Base-by-base conservation (phyloP, 2,113 vertebrate genomes). In the Solea solea region DNA sequence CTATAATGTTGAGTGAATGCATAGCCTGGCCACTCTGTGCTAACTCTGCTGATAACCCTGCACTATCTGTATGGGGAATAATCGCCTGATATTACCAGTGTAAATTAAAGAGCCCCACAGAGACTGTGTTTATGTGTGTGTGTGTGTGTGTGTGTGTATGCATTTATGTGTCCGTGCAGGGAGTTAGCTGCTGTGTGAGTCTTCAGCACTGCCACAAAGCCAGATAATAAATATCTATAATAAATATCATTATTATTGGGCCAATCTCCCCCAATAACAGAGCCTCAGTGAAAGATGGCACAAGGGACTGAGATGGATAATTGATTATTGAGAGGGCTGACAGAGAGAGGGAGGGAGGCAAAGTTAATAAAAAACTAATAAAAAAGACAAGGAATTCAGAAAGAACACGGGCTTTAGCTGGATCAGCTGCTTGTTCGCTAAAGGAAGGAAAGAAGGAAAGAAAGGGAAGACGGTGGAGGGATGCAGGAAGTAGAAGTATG, bases 311-410 rank as follows among this genome's bases (percentile, higher is more conserved):
- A 80, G 87, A 84, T 89, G 90, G 93, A 94, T 93, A 94, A 94
- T 94, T 93, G 94, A 94, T 94, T 93, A 94, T 93, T 93, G 90
- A 92, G 90, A 91, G 90, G 86, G 91, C 90, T 93, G 93, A 94
- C 91, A 92, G 86, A 87, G 92, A 87, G 84, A 87, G 81, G 81
- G 91, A 88, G 84, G 86, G 91, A 88, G 85, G 86, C 80, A 91
- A 92, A 93, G 94, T 94, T 94, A 93, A 94, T 94, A 94, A 94
- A 94, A 59, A 94, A 92, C 91, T 93, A 91, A 94, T 94, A 94
- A 94, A 93, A 93, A 90, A 90, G 87, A 91, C 82, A 85, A 85
- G 84, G 87, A 93, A 91, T 91, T 89, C 84, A 83, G 84, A 88
- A 90, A 89, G 92, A 93, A 93, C 89, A 89, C 75, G 76, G 86